Conservation (phyloP, 2,888 invertebrate species). For the Dinocampus coccinellae region DNA sequence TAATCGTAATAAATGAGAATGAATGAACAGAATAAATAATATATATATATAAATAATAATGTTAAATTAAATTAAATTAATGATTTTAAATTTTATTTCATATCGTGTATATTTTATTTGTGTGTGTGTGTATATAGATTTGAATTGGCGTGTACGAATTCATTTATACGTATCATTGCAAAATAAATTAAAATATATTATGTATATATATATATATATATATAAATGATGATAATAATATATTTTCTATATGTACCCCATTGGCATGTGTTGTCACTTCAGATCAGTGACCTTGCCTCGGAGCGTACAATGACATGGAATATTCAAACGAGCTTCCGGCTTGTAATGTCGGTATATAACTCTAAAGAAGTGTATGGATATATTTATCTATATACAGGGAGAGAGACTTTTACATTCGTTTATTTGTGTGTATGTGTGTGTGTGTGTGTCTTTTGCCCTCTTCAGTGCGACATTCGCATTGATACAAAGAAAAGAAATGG, state of each 20-base stretch:
- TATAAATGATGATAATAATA: neutral
- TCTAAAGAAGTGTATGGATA: no score
- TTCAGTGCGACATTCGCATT: constrained; percentile 3
- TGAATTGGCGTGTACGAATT: no score
- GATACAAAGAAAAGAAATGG: neutral
- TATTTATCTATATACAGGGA: neutral
- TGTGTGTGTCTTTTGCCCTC: constrained; percentile 25
- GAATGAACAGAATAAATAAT: neutral
- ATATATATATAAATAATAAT: neutral
- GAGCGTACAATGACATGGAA: constrained; percentile 60
- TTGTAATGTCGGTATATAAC: constrained; percentile 42
- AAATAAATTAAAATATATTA: neutral
- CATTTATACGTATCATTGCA: no score
- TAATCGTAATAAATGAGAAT: neutral
- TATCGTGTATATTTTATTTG: no score
- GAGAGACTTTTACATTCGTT: constrained; percentile 20
- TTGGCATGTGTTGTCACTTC: neutral
- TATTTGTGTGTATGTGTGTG: constrained; percentile 26
- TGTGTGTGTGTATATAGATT: no score
- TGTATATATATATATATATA: neutral
- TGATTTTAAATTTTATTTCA: no score
- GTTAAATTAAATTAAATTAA: no score
- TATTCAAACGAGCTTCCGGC: constrained; percentile 61
- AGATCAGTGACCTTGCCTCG: constrained; percentile 60
- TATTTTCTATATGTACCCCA: neutral